phyloP scores from a whole-genome alignment of 2,888 invertebrate species.

The Cephus rjabovi region DNA sequence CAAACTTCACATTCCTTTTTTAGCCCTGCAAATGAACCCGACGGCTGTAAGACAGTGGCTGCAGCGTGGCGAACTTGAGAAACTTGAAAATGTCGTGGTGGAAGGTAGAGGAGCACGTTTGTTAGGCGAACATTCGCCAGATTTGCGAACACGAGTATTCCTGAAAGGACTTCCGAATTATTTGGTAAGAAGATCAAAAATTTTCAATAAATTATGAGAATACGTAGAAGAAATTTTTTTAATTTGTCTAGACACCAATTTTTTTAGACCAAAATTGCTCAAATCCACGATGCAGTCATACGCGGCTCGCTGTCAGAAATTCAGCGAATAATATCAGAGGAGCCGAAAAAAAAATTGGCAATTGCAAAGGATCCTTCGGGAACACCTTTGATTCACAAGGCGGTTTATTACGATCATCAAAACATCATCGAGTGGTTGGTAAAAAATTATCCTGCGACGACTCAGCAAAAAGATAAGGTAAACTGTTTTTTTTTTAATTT shows the following conservation, averaged over 20 bases:
- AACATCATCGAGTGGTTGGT: conserved; percentile 81
- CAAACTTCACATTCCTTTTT: conserved; percentile 27
- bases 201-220: neutral
- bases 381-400: conserved; percentile 82
- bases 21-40: conserved; percentile 69
- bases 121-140: conserved; percentile 74
- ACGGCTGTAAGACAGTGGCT: conserved; percentile 71
- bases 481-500: conserved; percentile 54
- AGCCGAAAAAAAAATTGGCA: conserved; percentile 69
- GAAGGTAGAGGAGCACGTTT: conserved; percentile 78
- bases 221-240: neutral
- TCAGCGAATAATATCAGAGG: conserved; percentile 68
- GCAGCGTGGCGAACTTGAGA: conserved; percentile 74
- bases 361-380: conserved; percentile 78
- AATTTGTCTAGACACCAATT: neutral
- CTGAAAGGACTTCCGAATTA: conserved; percentile 76
- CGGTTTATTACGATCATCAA: conserved; percentile 79
- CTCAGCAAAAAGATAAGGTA: conserved; percentile 79
- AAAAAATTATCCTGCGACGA: conserved; percentile 75
- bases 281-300: conserved; percentile 81
- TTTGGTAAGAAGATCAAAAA: conserved; percentile 69
- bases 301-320: conserved; percentile 79
- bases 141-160: conserved; percentile 74
- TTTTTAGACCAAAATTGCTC: conserved; percentile 77
- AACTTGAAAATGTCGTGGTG: conserved; percentile 75